A percentile compares a stretch with the other conserved stretches of the same genome.
phyloP scores from a whole-genome alignment of 2,797 vertebrate species.

The Lacerta viridis region DNA sequence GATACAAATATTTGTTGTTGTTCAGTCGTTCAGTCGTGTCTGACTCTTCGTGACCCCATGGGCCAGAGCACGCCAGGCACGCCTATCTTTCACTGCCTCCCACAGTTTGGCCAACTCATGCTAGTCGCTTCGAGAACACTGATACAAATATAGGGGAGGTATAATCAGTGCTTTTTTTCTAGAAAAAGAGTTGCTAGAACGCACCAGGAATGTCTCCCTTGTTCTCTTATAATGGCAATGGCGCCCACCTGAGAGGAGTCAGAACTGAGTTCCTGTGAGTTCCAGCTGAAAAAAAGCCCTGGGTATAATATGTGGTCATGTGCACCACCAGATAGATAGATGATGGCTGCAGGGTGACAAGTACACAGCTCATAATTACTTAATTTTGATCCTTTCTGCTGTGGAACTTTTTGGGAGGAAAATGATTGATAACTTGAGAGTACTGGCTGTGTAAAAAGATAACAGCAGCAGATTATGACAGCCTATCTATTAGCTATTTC shows the following conservation, averaged over 20 bases:
- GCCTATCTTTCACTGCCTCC: too few relatives aligned
- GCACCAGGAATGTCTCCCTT: too few relatives aligned
- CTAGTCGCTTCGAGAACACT: too few relatives aligned
- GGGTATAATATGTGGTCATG: not conserved
- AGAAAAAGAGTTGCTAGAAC: too few relatives aligned
- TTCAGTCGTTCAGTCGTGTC: too few relatives aligned
- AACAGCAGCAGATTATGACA: not conserved
- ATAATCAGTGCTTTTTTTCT: not conserved
- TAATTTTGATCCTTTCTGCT: not conserved
- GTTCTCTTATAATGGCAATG: too few relatives aligned
- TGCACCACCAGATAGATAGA: not conserved
- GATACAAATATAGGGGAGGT: not conserved
- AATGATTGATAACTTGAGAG: constrained; percentile 18
- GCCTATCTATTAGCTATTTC: not conserved
- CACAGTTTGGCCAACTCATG: too few relatives aligned
- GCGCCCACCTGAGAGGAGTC: too few relatives aligned
- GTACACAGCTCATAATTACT: not conserved
- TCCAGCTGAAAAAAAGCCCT: too few relatives aligned
- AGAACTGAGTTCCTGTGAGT: too few relatives aligned
- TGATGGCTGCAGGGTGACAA: not conserved
- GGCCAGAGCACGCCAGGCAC: too few relatives aligned
- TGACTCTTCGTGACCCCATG: too few relatives aligned
- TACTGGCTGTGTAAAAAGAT: not conserved
- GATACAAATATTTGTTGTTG: not conserved
- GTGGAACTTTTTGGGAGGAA: not conserved